Base-by-base conservation (phyloP, 2,113 vertebrate species). In the Acanthisitta chloris region DNA sequence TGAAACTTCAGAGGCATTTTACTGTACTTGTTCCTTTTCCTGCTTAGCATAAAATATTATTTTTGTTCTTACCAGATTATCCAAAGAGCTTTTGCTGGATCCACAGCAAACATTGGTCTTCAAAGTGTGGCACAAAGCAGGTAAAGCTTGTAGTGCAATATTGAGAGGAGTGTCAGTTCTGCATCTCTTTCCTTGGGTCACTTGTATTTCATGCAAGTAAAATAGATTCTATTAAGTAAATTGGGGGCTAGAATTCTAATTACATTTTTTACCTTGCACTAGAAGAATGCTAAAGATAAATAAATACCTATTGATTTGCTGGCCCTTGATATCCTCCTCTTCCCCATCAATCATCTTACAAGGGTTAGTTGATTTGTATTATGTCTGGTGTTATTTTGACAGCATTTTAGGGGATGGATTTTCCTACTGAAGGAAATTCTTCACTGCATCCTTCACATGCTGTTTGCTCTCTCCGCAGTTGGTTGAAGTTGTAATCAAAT, bases 61-160 rank as follows among this genome's bases (percentile, higher is more conserved):
- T 96, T 94, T 90, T 91, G 2, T 72, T 94, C 78, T 84, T 94
- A 82, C 74, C 94, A 99, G 99, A 52, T 97, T 99, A 67, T 98
- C 99, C 46, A 99, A 99, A 82, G 98, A 99, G 67, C 98, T 99
- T 11, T 98, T 99, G 55, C 59, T 99, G 94, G 99, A 99, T 96
- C 98, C 99, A 26, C 98, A 99, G 52, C 99, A 99, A 95, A 98
- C 97, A 16, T 97, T 99, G 59, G 99, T 99, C 80, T 99, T 99
- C 95, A 99, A 99, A 98, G 98, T 99, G 51, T 99, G 99, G 99
- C 99, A 99, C 96, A 99, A 99, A 99, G 98, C 98, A 99, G 99
- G 99, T 99, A 91, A 92, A 61, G 33, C 70, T 14, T 49, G 24
- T 12, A 5, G 38, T 12, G 52, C 9, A 2, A 3, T 23, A 1